A percentile compares a stretch with the other conserved stretches of the same genome.
phyloP scores from a whole-genome alignment of 2,888 invertebrate species.

The Autographa gamma region DNA sequence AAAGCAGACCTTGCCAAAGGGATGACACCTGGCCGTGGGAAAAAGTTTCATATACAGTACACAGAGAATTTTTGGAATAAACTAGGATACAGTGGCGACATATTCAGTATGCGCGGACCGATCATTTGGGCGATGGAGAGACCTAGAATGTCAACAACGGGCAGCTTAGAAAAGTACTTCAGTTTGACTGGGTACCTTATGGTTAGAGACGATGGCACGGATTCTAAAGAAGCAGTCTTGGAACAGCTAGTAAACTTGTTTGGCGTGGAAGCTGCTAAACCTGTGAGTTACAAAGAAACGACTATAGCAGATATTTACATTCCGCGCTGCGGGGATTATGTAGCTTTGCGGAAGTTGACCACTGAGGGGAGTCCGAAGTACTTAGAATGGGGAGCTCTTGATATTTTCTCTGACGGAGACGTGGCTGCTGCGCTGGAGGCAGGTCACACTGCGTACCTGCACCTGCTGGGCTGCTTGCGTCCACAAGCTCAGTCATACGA shows the following conservation, averaged over 20 bases:
- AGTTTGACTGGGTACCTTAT: conserved; percentile 77
- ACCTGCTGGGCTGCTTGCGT: conserved; percentile 74
- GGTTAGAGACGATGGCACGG: conserved; percentile 56
- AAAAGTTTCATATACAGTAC: conserved; percentile 79
- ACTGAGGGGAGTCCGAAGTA: conserved; percentile 57
- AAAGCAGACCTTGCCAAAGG: conserved; percentile 60
- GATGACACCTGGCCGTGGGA: conserved; percentile 72
- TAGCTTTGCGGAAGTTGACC: conserved; percentile 69
- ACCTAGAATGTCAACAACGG: conserved; percentile 74
- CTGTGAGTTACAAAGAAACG: conserved; percentile 75
- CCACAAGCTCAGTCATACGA: conserved; percentile 83
- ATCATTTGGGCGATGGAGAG: conserved; percentile 85
- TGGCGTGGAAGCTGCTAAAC: conserved; percentile 74
- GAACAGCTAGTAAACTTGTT: conserved; percentile 79
- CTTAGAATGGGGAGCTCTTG: conserved; percentile 83
- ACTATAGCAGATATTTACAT: conserved; percentile 75
- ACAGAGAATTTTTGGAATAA: conserved; percentile 78
- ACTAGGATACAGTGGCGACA: conserved; percentile 82
- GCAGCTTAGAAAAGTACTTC: conserved; percentile 69
- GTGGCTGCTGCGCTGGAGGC: conserved; percentile 81
- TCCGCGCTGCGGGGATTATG: conserved; percentile 81
- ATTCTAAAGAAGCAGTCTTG: conserved; percentile 72
- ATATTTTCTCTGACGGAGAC: conserved; percentile 83
- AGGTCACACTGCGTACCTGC: conserved; percentile 79
- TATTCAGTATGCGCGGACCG: conserved; percentile 82